Evolutionary conservation across 2,888 invertebrate species (phyloP).

Genomic region (Drosophila kuntzei): DNA sequence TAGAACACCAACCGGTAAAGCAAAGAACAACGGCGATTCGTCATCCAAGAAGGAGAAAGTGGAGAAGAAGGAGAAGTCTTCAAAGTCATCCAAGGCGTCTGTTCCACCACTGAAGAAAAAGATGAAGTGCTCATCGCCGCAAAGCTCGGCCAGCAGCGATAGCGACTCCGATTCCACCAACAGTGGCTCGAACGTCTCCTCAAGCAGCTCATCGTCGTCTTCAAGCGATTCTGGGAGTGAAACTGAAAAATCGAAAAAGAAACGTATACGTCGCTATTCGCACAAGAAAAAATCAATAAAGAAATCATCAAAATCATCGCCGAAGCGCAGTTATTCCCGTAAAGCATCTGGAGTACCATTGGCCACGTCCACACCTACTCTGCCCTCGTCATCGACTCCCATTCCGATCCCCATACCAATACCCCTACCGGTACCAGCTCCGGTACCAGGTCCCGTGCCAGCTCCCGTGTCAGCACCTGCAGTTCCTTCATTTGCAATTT

Average conservation of each 20-base stretch:
- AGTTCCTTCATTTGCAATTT: background rate
- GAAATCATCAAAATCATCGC: background rate
- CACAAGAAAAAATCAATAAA: background rate
- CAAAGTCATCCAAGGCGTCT: background rate
- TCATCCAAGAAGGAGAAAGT: conserved; percentile 12
- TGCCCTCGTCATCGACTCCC: background rate
- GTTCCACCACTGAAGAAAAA: conserved; percentile 15
- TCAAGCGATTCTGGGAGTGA: conserved; percentile 27
- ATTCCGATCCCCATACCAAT: background rate
- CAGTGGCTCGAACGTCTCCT: conserved; percentile 14
- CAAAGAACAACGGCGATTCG: conserved; percentile 9
- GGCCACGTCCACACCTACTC: background rate
- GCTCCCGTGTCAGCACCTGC: background rate
- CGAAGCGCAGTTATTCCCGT: background rate
- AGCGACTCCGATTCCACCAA: background rate
- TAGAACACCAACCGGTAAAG: background rate
- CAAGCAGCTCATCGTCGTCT: conserved; percentile 14
- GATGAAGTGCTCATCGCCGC: background rate
- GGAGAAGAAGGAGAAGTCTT: conserved; percentile 7
- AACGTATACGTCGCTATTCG: conserved; percentile 4
- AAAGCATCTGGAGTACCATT: background rate
- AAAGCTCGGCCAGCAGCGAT: conserved; percentile 7
- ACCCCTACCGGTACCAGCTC: conserved; percentile 2
- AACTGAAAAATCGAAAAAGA: background rate
- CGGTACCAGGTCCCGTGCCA: background rate